Conservation (phyloP, 1,140 invertebrate genomes). For the Danaus melanippus region DNA sequence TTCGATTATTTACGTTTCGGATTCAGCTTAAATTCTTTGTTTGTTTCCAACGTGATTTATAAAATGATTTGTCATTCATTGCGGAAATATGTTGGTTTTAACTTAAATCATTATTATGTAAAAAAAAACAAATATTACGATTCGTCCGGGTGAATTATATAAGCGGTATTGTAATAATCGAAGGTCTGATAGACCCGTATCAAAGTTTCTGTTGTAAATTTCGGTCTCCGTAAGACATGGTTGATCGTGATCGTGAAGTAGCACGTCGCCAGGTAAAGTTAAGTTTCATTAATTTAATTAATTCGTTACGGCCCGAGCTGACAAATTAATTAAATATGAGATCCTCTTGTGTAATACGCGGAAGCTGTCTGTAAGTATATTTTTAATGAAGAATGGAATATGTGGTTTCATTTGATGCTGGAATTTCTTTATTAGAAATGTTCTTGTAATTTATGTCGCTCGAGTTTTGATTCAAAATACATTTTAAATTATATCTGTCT, state of each 20-base stretch:
- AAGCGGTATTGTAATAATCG: no score
- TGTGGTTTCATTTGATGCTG: constrained; percentile 6
- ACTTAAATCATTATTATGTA: no score
- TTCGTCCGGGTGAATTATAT: no score
- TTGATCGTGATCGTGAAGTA: constrained; percentile 18
- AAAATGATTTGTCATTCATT: no score
- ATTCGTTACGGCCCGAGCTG: constrained; percentile 22
- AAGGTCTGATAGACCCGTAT: constrained; percentile 13
- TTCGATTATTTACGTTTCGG: constrained; percentile 9
- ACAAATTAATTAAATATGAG: constrained; percentile 21
- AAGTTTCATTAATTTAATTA: constrained; percentile 46
- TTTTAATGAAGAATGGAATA: constrained; percentile 12
- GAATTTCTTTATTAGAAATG: constrained; percentile 1
- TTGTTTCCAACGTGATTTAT: no score
- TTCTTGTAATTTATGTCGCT: no score
- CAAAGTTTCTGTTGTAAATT: constrained; percentile 1
- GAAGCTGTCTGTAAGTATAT: constrained; percentile 8
- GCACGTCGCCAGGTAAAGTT: constrained; percentile 26
- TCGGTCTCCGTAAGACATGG: constrained; percentile 1
- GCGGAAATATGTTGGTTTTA: no score
- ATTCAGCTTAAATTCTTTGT: no score
- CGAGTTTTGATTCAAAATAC: no score
- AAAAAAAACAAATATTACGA: no score
- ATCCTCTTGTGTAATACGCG: constrained; percentile 1
- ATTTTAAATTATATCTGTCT: no score